Conservation (phyloP, 2,113 vertebrate genomes). For the Thalassarche chlororhynchos region DNA sequence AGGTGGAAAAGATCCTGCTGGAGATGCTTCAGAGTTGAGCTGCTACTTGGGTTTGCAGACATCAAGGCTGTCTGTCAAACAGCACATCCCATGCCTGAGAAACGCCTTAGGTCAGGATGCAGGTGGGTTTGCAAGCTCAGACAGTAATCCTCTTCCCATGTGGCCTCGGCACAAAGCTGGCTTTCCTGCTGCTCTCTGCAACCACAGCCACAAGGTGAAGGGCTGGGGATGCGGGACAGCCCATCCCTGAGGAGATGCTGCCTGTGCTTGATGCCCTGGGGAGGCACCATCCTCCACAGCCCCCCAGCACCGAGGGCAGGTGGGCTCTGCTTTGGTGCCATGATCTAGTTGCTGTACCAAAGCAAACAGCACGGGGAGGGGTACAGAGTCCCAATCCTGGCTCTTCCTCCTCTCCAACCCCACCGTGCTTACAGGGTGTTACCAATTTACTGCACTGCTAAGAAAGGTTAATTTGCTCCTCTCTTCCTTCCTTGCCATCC, state of each 20-base stretch:
- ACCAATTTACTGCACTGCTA: neutral
- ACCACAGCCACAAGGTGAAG: neutral
- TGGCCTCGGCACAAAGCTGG: neutral
- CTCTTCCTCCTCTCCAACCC: neutral
- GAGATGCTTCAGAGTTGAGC: neutral
- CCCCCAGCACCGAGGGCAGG: neutral
- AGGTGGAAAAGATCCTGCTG: neutral
- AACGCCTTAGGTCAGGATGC: neutral
- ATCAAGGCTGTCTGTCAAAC: neutral
- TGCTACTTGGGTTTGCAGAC: neutral
- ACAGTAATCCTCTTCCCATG: neutral
- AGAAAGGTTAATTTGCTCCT: neutral
- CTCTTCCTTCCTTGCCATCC: neutral
- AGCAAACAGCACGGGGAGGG: too few relatives aligned
- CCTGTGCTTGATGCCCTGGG: neutral
- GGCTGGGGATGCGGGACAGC: neutral
- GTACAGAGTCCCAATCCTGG: neutral
- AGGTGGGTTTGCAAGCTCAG: neutral
- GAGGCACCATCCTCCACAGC: neutral
- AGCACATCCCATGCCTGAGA: neutral
- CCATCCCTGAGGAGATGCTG: neutral
- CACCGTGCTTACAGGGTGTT: neutral
- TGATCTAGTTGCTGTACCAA: neutral
- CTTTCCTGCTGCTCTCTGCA: neutral
- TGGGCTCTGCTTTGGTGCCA: neutral